Base-by-base conservation (phyloP, 37 sponge, comb jelly and placozoan genomes). In the Chondrosia reniformis region DNA sequence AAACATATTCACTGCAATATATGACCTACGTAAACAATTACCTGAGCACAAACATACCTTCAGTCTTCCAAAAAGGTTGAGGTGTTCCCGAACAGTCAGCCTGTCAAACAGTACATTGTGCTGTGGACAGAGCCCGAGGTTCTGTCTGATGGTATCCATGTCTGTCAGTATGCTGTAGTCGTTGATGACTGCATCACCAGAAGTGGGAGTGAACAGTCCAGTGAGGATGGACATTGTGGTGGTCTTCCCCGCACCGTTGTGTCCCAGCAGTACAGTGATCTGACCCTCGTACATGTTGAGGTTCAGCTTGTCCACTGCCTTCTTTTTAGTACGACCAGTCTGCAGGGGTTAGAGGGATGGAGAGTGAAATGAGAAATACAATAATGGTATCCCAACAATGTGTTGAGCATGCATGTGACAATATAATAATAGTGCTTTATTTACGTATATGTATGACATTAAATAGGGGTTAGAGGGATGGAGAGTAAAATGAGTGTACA, bases 121-220 rank as follows among this genome's bases (percentile, higher is more conserved):
- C 45, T 93, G 94, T 6, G 94, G 94, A 83, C 94, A 93, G 49
- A 93, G 71, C n/a, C 94, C 94, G 30, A 93, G 79, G 36, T 76
- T 85, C 39, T 64, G 52, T 59, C 95, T 76, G 21, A 94, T 85
- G n/a, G 45, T 25, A 73, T 87, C 86, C 75, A 94, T 94, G 63
- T 84, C 81, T 27, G 55, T 79, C 43, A 74, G 52, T 40, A 94
- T 84, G 72, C 78, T 80, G 63, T 82, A 65, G 5, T 85, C 87
- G 63, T 94, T 94, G 66, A 94, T 84, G 43, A 79, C 62, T 15
- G 88, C 95, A 30, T 59, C 45, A 13, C 95, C 95, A 55, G 79
- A 61, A 15, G 91, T 91, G 45, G 95, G 95, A 9, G 95, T 69
- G 83, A 71, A 94, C 42, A 94, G 79, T 17, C 94, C 94, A 43